Evolutionary conservation across 2,113 vertebrate genomes (phyloP).

Genomic region (Tringa solitaria): DNA sequence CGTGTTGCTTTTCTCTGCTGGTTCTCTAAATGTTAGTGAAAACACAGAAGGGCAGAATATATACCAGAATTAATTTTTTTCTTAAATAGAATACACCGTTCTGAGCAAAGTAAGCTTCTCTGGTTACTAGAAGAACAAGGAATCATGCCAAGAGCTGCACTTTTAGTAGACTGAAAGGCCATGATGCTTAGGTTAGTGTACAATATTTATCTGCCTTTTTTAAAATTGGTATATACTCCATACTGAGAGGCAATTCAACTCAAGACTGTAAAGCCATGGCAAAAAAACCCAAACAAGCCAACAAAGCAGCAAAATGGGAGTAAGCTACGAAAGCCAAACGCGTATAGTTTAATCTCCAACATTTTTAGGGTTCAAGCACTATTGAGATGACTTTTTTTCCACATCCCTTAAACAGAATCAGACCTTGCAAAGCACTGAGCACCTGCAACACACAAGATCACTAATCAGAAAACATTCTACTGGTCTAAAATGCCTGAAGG

Average conservation of each 20-base stretch:
- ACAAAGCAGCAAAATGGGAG: background rate
- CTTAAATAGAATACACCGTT: background rate
- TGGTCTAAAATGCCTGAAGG: background rate
- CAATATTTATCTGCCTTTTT: background rate
- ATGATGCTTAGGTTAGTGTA: background rate
- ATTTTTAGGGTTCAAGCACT: background rate
- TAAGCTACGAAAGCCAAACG: background rate
- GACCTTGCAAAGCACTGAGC: background rate
- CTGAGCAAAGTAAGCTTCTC: background rate
- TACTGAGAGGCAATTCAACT: background rate
- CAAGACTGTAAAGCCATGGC: background rate
- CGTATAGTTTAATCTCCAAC: background rate
- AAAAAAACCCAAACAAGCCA: background rate
- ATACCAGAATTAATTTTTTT: background rate
- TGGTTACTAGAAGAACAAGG: background rate
- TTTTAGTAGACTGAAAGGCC: background rate
- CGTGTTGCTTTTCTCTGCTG: background rate
- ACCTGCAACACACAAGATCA: background rate
- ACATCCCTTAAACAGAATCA: background rate
- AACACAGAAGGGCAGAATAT: background rate
- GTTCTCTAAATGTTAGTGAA: background rate
- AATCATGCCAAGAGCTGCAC: background rate
- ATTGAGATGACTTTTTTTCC: background rate
- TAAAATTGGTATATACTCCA: background rate
- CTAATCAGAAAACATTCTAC: background rate